Evolutionary conservation across 2,888 invertebrate genomes (phyloP), one percentile per base, ranked within the genome.

Genomic region (Agriopis marginaria): DNA sequence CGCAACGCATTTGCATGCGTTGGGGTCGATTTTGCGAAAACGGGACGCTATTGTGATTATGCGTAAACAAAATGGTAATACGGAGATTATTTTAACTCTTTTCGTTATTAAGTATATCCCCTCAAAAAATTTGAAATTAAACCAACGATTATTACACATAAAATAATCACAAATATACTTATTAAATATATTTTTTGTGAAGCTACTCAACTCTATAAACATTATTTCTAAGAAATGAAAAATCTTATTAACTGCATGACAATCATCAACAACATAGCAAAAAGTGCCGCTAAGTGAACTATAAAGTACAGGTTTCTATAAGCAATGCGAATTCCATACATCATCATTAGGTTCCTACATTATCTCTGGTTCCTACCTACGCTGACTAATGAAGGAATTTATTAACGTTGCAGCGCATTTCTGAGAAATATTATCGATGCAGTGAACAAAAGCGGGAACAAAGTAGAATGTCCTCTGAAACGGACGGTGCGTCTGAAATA

Each of bases 401-500:
- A 89, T 86, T 85, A 83, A 85, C 86, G 83, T 86, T 86, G 82
- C 82, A 79, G 82, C 71, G 76, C 80, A 75, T 80, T 79, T 78
- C 76, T 72, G 83, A 87, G 89, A 91, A 86, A 84, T 90, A 90
- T 89, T 87, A 86, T 86, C 84, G 82, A 75, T 71, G 73, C 68
- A 63, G 53, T 55, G 80, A 79, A 82, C 83, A 86, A 86, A 86
- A 86, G 82, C 84, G 85, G 83, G 82, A 84, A 86, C 88, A 86
- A 86, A 81, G 83, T 83, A 80, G 81, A 81, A 83, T 81, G 85
- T 81, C 84, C 79, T 84, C 88, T 88, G 89, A 89, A 90, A 89
- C 81, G 88, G 85, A 88, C 86, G 85, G 84, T 87, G 53, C 73
- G 78, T 77, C 86, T 89, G 89, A 89, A 91, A 91, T 92, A 91